These are phyloP conservation scores for Chrysodeixis includens DNA, from an alignment of 2,888 invertebrate genomes.

Conservation along the genomic window DNA sequence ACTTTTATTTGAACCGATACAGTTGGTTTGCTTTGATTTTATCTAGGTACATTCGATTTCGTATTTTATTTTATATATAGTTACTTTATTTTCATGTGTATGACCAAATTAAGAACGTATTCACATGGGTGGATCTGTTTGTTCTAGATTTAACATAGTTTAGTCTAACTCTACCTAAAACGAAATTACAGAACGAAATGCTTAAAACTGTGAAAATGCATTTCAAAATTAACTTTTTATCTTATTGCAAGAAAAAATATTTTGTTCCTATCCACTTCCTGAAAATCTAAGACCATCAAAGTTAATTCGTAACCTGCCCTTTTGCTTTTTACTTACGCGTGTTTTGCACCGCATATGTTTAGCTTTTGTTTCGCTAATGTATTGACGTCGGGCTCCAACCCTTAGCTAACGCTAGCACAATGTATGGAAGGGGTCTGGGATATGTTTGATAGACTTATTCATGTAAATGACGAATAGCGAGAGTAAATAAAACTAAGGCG, in stretches of 20 bases:
- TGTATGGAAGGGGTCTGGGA: background rate
- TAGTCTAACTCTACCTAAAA: too few species aligned
- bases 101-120: too few species aligned
- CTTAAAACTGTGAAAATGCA: too few species aligned
- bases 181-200: too few species aligned
- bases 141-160: too few species aligned
- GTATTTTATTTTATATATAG: too few species aligned
- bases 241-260: background rate
- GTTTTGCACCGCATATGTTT: slow-evolving; percentile 48
- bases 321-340: slow-evolving; percentile 56
- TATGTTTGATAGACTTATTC: background rate
- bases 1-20: too few species aligned
- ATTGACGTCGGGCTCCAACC: slow-evolving; percentile 37
- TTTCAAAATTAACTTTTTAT: too few species aligned
- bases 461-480: background rate
- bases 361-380: slow-evolving; percentile 54
- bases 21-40: too few species aligned
- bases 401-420: slow-evolving; percentile 1
- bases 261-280: slow-evolving; percentile 34
- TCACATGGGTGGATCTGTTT: too few species aligned
- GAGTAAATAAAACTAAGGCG: background rate
- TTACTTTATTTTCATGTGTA: too few species aligned
- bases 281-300: slow-evolving; percentile 38
- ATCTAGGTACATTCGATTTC: too few species aligned
- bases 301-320: slow-evolving; percentile 56